Conservation (phyloP, 92 coral and sea anemone genomes). For the Phenganax marumi region DNA sequence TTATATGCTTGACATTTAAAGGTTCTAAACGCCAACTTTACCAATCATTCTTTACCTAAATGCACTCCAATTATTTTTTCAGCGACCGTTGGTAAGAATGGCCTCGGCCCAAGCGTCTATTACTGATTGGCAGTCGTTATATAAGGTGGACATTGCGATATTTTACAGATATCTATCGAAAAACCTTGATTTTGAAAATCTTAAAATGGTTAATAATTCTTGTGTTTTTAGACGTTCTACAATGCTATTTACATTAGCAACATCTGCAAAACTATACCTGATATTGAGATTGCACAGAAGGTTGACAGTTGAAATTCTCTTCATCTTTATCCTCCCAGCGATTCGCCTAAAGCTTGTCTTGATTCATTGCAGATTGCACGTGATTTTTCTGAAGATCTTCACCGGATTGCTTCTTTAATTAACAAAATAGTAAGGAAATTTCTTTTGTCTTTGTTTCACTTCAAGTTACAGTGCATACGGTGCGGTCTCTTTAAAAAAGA, state of each 20-base stretch:
- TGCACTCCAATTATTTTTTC: neutral
- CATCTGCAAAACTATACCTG: constrained; percentile 86
- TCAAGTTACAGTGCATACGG: neutral
- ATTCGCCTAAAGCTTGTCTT: neutral
- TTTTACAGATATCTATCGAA: neutral
- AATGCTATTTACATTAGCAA: constrained; percentile 88
- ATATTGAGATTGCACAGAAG: constrained; percentile 80
- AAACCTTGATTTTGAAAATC: neutral
- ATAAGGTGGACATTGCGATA: constrained; percentile 59
- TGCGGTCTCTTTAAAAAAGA: neutral
- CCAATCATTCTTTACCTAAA: neutral
- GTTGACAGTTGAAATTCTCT: constrained; percentile 31
- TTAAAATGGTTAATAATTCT: neutral
- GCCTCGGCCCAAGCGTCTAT: constrained; percentile 97
- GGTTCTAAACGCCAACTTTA: neutral
- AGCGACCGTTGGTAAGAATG: constrained; percentile 91
- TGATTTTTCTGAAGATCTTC: constrained; percentile 83
- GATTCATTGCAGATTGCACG: constrained; percentile 57
- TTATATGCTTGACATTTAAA: neutral
- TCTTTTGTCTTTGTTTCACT: neutral
- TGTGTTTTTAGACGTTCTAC: constrained; percentile 74
- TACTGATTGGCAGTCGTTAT: constrained; percentile 94
- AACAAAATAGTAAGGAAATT: constrained; percentile 77
- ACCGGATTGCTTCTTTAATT: constrained; percentile 81
- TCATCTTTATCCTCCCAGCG: neutral